These are phyloP conservation scores for Crocidura indochinensis DNA, from an alignment of 2,797 vertebrate species.

Conservation along the genomic window DNA sequence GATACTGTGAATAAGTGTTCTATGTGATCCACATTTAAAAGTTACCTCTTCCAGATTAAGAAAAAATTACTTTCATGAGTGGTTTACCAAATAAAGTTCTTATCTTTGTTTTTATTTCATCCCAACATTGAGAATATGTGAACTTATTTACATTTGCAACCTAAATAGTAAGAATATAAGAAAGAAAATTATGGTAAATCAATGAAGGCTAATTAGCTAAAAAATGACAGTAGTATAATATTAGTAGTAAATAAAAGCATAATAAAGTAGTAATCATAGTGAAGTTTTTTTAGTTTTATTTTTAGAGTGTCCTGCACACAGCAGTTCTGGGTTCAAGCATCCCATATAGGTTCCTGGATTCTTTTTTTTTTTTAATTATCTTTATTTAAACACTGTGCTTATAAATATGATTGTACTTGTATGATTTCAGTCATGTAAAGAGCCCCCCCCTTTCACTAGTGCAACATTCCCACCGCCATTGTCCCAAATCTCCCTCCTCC, in stretches of 20 bases:
- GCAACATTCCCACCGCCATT: no score
- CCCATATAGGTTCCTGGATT: no score
- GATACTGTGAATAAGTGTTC: fast-evolving
- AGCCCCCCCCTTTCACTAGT: no score
- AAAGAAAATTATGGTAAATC: not conserved
- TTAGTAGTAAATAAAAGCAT: no score
- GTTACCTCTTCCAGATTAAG: not conserved
- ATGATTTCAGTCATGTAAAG: no score
- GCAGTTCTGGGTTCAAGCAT: no score
- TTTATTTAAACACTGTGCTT: no score
- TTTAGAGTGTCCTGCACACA: no score
- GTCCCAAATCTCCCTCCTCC: no score
- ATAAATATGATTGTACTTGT: no score
- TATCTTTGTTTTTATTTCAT: not conserved
- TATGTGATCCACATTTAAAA: not conserved
- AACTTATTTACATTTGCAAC: not conserved
- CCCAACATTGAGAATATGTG: not conserved
- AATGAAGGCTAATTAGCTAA: not conserved
- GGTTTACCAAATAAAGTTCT: not conserved
- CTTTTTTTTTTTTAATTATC: no score
- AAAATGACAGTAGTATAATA: not conserved
- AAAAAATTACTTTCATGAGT: not conserved
- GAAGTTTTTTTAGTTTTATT: no score
- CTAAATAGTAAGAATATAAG: not conserved
- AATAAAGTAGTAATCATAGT: not conserved